phyloP scores from a whole-genome alignment of 2,797 vertebrate species.

The Saxicola maurus region DNA sequence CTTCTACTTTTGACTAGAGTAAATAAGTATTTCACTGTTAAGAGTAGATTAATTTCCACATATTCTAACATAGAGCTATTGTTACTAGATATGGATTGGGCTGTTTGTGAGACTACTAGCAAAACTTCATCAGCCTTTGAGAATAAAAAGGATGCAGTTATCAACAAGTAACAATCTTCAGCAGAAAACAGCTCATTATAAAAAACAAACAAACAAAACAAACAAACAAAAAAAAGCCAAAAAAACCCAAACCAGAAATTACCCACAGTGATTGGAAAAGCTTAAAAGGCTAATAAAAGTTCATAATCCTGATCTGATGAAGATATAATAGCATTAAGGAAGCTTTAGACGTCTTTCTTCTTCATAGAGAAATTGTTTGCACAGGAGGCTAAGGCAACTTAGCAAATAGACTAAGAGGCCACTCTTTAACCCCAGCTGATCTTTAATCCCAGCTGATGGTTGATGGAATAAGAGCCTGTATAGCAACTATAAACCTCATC shows the following conservation, averaged over 20 bases:
- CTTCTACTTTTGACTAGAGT: neutral
- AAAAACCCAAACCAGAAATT: neutral
- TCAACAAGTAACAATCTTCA: neutral
- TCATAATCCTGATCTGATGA: neutral
- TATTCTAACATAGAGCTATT: neutral
- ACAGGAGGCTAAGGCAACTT: neutral
- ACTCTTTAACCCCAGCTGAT: neutral
- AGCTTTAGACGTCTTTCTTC: neutral
- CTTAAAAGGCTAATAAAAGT: neutral
- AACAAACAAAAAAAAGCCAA: neutral
- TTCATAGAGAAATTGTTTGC: neutral
- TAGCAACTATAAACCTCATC: fast-evolving
- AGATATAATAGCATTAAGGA: neutral
- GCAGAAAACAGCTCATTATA: neutral
- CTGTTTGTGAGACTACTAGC: neutral
- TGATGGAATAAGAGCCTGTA: neutral
- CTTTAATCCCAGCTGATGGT: neutral
- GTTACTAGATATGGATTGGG: neutral
- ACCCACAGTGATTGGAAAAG: neutral
- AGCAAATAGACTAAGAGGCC: neutral
- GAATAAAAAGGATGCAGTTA: neutral
- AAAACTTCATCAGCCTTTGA: neutral
- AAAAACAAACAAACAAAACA: neutral
- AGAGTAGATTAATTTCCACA: neutral
- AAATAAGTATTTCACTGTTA: neutral